These are phyloP conservation scores for Aphidius gifuensis DNA, from an alignment of 1,140 invertebrate genomes.

Conservation along the genomic window DNA sequence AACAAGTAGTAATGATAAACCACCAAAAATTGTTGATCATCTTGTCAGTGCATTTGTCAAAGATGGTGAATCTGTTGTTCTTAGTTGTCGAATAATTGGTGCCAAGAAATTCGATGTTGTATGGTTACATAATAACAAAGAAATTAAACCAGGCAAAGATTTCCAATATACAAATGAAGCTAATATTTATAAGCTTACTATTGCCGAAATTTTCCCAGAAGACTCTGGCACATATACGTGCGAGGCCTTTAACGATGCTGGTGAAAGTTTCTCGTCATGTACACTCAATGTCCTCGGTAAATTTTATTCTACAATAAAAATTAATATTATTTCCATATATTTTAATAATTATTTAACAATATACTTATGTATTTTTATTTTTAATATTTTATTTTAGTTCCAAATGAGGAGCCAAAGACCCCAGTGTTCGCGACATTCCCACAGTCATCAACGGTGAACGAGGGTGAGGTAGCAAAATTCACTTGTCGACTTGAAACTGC, in stretches of 20 bases:
- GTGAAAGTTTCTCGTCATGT: constrained; percentile 90
- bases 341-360: constrained; percentile 4
- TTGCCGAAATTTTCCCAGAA: constrained; percentile 93
- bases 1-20: constrained; percentile 64
- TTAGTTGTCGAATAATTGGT: constrained; percentile 83
- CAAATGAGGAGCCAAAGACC: constrained; percentile 79
- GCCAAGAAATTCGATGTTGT: constrained; percentile 87
- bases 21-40: constrained; percentile 82
- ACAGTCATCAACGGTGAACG: constrained; percentile 77
- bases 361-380: constrained; percentile 10
- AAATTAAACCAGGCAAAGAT: constrained; percentile 94
- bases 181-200: constrained; percentile 85
- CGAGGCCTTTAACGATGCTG: constrained; percentile 92
- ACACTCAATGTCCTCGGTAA: constrained; percentile 74
- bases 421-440: constrained; percentile 88
- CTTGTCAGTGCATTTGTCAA: constrained; percentile 74
- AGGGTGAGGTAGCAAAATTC: constrained; percentile 79
- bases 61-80: constrained; percentile 80
- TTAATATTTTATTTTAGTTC: constrained; percentile 58
- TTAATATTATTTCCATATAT: background rate
- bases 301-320: constrained; percentile 1
- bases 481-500: constrained; percentile 72
- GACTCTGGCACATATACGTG: constrained; percentile 92
- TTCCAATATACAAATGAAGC: constrained; percentile 90
- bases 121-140: constrained; percentile 95